Evolutionary conservation across 2,113 vertebrate species (phyloP).

Genomic region (Sinosuthora webbiana): DNA sequence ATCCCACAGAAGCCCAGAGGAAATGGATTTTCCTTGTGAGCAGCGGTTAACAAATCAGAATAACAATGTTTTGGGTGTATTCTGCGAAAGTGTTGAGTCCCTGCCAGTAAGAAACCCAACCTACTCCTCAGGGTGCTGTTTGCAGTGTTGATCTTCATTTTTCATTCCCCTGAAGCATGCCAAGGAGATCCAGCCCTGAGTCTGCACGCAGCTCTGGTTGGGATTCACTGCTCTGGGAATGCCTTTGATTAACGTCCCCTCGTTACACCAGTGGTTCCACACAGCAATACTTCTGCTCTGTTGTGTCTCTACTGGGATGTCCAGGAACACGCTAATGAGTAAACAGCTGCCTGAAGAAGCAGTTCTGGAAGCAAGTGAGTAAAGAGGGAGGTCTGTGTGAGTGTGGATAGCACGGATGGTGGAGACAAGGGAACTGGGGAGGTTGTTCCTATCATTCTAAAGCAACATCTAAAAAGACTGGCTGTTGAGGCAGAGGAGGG

Average conservation of each 20-base stretch:
- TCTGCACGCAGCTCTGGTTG: neutral
- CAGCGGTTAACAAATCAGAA: constrained; percentile 17
- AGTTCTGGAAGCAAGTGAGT: neutral
- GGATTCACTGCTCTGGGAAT: neutral
- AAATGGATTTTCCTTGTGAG: neutral
- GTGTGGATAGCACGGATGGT: accelerated
- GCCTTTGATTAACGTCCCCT: accelerated
- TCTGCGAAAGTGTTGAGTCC: neutral
- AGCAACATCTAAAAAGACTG: neutral
- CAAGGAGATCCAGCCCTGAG: neutral
- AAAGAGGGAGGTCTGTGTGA: neutral
- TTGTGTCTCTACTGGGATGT: neutral
- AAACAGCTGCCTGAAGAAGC: neutral
- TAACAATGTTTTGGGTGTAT: constrained; percentile 33
- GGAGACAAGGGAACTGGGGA: neutral
- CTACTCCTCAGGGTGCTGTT: constrained; percentile 51
- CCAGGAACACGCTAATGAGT: neutral
- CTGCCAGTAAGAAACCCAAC: constrained; percentile 41
- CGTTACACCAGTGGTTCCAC: neutral
- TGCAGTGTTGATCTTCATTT: constrained; percentile 30
- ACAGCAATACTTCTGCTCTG: neutral
- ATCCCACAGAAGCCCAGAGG: neutral
- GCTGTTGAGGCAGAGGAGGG: neutral
- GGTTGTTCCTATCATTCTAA: neutral
- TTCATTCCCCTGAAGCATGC: neutral